Base-by-base conservation (phyloP, 2,888 invertebrate genomes). In the Adelphocoris suturalis region DNA sequence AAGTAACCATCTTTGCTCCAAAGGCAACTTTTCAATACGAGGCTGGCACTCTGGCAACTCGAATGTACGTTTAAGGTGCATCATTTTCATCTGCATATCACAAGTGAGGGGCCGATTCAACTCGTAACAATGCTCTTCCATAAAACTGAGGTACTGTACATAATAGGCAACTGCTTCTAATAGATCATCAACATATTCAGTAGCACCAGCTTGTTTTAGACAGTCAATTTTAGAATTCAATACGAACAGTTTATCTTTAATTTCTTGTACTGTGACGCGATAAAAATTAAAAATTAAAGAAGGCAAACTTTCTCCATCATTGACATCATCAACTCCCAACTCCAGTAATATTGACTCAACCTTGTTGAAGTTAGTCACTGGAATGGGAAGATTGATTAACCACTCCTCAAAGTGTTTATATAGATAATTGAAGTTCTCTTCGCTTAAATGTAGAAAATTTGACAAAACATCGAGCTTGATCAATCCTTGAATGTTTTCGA, bases 221-320 rank as follows among this genome's bases (percentile, higher is more conserved):
- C 0, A n/a, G 48, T 86, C 68, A 13, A 86, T 47, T 47, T 75
- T 75, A 12, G n/a, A 37, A 46, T 68, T 75, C 47, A 86, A n/a
- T 28, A 11, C 9, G 11, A n/a, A 13, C 68, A 68, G 7, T 27
- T 46, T 5, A n/a, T n/a, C n/a, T n/a, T 76, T 86, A 23, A 86
- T 47, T n/a, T 75, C 48, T 16, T 75, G 75, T 4, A 86, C 4
- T 19, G 46, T 46, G 16, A 37, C 12, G 0, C 14, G n/a, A 46
- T 57, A 86, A 23, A 19, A 12, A 37, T 7, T 7, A 37, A 37
- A 4, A 37, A 7, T 37, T 2, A 7, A 37, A 86, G n/a, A 0
- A n/a, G 57, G n/a, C 12, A n/a, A 5, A 3, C 3, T 68, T n/a
- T n/a, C 16, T 68, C 48, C 75, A 47, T 78, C 46, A 78, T 19